Evolutionary conservation across 2,888 invertebrate genomes (phyloP).

Genomic region (Leptinotarsa tumamoca): DNA sequence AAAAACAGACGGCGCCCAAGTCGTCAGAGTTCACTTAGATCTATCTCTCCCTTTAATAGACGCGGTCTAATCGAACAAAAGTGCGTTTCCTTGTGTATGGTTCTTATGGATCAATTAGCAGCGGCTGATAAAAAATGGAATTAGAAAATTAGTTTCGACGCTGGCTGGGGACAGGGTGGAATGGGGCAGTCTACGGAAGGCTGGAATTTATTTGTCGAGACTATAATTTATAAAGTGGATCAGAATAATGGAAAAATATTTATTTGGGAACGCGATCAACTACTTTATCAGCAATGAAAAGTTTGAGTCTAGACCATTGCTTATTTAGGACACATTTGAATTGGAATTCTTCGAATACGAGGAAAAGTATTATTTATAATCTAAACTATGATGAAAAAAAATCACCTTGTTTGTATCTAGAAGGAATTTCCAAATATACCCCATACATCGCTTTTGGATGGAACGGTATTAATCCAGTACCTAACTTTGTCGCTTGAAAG

Average conservation of each 20-base stretch:
- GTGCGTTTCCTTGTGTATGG: conserved; percentile 53
- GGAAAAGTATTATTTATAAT: too few species aligned
- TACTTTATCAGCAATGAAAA: neutral
- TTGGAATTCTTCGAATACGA: too few species aligned
- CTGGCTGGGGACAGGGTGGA: conserved; percentile 6
- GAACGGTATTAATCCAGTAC: too few species aligned
- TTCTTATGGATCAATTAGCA: conserved; percentile 56
- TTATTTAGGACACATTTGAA: too few species aligned
- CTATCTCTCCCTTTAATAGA: conserved; percentile 43
- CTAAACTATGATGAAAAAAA: too few species aligned
- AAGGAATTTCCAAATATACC: too few species aligned
- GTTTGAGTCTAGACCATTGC: neutral
- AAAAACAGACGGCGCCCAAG: conserved; percentile 38
- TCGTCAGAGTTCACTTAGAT: conserved; percentile 40
- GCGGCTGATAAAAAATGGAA: conserved; percentile 46
- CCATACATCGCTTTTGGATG: too few species aligned
- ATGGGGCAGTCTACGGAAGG: conserved; percentile 4
- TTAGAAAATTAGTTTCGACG: conserved; percentile 20
- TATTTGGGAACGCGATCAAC: neutral
- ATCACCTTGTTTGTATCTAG: too few species aligned
- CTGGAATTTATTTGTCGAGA: neutral
- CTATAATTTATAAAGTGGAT: neutral
- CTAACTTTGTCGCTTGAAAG: too few species aligned
- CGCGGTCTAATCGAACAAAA: conserved; percentile 49
- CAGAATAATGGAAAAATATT: neutral